Evolutionary conservation across 2,888 invertebrate genomes (phyloP).

Genomic region (Nomada goodeniana): DNA sequence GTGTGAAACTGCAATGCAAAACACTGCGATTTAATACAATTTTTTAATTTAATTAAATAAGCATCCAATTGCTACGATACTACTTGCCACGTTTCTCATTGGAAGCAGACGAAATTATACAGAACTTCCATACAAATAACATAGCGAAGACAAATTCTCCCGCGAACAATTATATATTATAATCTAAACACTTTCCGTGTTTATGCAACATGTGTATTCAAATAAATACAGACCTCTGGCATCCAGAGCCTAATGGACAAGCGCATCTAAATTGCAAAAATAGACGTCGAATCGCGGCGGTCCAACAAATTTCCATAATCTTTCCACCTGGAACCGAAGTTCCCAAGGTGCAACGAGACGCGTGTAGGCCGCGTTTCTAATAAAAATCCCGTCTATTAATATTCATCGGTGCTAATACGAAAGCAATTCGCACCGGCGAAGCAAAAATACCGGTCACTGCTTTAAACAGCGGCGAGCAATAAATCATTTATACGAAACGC

Average conservation of each 20-base stretch:
- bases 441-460: slow-evolving; percentile 40
- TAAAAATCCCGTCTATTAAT: slow-evolving; percentile 32
- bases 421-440: slow-evolving; percentile 27
- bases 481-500: slow-evolving; percentile 34
- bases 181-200: too few relatives aligned
- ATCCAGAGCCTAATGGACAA: neutral
- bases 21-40: too few relatives aligned
- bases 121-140: neutral
- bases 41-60: too few relatives aligned
- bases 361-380: neutral
- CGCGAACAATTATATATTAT: neutral
- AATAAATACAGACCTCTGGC: neutral
- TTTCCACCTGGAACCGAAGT: neutral
- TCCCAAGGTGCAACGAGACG: neutral
- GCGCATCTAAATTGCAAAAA: neutral
- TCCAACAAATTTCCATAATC: neutral
- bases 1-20: too few relatives aligned
- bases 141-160: neutral
- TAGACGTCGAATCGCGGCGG: neutral
- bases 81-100: too few relatives aligned
- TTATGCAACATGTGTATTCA: neutral
- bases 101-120: neutral
- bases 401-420: slow-evolving; percentile 35
- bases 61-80: too few relatives aligned
- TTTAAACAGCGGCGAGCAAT: slow-evolving; percentile 36